Evolutionary conservation across 2,113 vertebrate species (phyloP).

Genomic region (Corythoichthys haematopterus): DNA sequence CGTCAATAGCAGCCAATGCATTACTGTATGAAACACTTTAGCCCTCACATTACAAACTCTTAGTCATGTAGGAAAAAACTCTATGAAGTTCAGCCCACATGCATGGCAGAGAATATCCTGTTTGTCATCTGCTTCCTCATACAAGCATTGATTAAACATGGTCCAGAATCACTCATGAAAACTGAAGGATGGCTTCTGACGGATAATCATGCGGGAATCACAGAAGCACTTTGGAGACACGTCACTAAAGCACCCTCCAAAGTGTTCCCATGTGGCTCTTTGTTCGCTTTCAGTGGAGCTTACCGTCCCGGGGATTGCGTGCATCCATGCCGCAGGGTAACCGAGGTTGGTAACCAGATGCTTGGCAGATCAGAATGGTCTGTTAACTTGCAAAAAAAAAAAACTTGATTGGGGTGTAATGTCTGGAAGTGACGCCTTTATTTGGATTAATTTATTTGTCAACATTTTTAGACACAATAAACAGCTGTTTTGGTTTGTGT

Average conservation of each 20-base stretch:
- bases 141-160: background rate
- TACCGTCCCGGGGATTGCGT: background rate
- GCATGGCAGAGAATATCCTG: background rate
- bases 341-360: background rate
- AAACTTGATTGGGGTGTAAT: too few relatives aligned
- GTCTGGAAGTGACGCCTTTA: too few relatives aligned
- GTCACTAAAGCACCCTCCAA: background rate
- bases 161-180: background rate
- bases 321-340: background rate
- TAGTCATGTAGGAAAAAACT: background rate
- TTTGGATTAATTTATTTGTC: too few relatives aligned
- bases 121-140: background rate
- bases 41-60: background rate
- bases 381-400: too few relatives aligned
- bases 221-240: background rate
- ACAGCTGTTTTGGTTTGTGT: too few relatives aligned
- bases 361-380: background rate
- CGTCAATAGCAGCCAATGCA: too few relatives aligned
- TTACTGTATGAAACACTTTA: background rate
- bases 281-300: background rate
- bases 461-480: too few relatives aligned
- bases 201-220: background rate
- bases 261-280: slow-evolving; percentile 1
- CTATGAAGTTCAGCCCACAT: background rate
- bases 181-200: background rate